phyloP scores from a whole-genome alignment of 1,140 invertebrate genomes.

The Rhopalosiphum maidis region DNA sequence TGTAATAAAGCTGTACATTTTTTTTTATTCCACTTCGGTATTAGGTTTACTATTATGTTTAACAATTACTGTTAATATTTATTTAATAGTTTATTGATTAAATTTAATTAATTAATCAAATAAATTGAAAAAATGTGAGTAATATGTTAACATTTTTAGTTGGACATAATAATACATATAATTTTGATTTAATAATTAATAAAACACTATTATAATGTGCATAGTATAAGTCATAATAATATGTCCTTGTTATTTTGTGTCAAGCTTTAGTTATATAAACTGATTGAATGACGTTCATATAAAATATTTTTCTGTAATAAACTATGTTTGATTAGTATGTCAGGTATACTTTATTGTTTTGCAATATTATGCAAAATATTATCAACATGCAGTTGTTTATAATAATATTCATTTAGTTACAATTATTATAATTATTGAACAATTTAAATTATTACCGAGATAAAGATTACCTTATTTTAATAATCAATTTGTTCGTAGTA shows the following conservation, averaged over 20 bases:
- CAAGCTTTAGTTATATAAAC: neutral
- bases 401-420: neutral
- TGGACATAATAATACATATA: neutral
- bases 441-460: neutral
- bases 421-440: neutral
- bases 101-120: neutral
- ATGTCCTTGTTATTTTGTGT: constrained; percentile 5
- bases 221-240: neutral
- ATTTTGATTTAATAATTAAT: neutral
- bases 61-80: neutral
- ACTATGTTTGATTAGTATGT: neutral
- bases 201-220: neutral
- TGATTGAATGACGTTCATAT: neutral
- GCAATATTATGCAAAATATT: neutral
- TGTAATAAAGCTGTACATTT: neutral
- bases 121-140: constrained; percentile 17
- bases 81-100: neutral
- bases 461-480: neutral
- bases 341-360: neutral
- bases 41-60: neutral
- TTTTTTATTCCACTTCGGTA: neutral
- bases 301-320: neutral
- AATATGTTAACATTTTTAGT: neutral
- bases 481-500: neutral
- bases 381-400: neutral